Evolutionary conservation across 2,888 invertebrate genomes (phyloP).

Genomic region (Alcis repandata): DNA sequence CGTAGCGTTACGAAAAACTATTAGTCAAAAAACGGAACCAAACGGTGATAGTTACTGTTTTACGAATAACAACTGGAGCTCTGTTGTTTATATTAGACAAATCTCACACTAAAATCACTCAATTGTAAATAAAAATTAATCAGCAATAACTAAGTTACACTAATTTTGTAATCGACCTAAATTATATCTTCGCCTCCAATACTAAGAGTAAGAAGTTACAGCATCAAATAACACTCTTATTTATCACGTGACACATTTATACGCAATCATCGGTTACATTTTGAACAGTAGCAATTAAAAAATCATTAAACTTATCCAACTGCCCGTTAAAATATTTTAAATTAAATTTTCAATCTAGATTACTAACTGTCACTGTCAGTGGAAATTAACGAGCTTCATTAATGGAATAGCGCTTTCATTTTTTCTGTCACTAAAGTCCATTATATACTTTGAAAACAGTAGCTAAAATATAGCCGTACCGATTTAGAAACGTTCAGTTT

Average conservation of each 20-base stretch:
- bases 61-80: no score
- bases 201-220: no score
- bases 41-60: no score
- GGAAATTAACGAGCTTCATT: constrained; percentile 41
- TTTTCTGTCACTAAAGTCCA: constrained; percentile 38
- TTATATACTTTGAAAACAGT: constrained; percentile 9
- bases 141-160: no score
- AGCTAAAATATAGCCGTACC: neutral
- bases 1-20: no score
- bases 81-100: no score
- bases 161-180: no score
- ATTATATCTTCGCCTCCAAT: no score
- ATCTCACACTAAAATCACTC: no score
- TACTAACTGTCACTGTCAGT: constrained; percentile 39
- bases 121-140: no score
- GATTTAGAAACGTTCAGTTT: neutral
- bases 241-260: neutral
- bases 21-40: no score
- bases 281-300: constrained; percentile 16
- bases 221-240: neutral
- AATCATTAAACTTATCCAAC: constrained; percentile 14
- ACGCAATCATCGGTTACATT: neutral
- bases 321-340: constrained; percentile 21
- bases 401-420: constrained; percentile 48
- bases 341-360: constrained; percentile 39